These are phyloP conservation scores for Chrosomus eos DNA, from an alignment of 2,797 vertebrate genomes.

Conservation along the genomic window DNA sequence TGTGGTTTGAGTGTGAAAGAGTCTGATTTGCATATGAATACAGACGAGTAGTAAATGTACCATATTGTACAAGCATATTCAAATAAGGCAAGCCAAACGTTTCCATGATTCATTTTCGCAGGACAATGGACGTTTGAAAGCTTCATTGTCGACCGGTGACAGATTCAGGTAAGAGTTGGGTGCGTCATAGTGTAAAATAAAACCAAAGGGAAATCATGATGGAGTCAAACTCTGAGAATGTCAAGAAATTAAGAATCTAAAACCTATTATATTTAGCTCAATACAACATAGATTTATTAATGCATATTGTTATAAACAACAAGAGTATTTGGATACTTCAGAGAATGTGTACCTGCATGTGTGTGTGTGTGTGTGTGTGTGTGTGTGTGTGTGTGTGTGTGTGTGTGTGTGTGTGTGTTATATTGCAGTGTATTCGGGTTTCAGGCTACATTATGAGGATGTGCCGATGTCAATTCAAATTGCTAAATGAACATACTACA, in stretches of 20 bases:
- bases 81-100: conserved; percentile 16
- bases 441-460: too few species aligned
- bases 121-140: conserved; percentile 41
- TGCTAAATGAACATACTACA: too few species aligned
- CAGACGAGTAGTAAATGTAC: conserved; percentile 39
- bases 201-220: neutral
- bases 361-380: neutral
- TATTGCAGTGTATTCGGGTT: too few species aligned
- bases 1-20: neutral
- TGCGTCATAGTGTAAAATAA: neutral
- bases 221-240: neutral
- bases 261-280: conserved; percentile 1
- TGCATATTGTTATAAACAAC: neutral
- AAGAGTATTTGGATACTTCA: neutral
- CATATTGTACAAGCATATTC: conserved; percentile 29
- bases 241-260: neutral
- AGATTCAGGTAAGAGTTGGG: conserved; percentile 17
- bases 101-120: conserved; percentile 24
- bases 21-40: conserved; percentile 44
- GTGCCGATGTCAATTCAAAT: too few species aligned
- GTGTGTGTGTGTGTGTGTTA: neutral
- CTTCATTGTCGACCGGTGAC: conserved; percentile 23
- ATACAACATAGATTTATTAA: neutral
- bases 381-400: neutral
- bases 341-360: neutral